A percentile compares a stretch with the other conserved stretches of the same genome.
These are phyloP conservation scores for Eremobia ochroleuca DNA, from an alignment of 2,888 invertebrate species.

Conservation along the genomic window DNA sequence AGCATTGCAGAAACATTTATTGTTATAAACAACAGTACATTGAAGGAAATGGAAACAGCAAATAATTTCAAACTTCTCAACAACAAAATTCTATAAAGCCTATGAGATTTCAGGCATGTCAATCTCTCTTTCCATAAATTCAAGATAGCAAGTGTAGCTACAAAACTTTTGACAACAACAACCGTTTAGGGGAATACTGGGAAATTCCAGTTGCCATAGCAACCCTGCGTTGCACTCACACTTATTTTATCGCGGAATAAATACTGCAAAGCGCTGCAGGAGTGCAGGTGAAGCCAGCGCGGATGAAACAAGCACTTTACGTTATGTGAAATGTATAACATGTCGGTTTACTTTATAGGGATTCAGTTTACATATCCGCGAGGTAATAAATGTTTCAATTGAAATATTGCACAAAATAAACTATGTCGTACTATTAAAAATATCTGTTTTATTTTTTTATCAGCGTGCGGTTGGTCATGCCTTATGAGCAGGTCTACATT, in stretches of 20 bases:
- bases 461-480: neutral
- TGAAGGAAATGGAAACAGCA: constrained; percentile 12
- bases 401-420: constrained; percentile 45
- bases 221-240: constrained; percentile 40
- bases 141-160: constrained; percentile 25
- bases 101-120: constrained; percentile 36
- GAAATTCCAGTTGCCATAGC: constrained; percentile 33
- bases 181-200: constrained; percentile 21
- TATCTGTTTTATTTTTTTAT: constrained; percentile 25
- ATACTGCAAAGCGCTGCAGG: constrained; percentile 53
- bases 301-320: constrained; percentile 54
- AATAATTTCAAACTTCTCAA: constrained; percentile 22
- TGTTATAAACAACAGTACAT: constrained; percentile 1
- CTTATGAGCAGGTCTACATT: neutral
- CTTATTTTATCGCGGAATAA: constrained; percentile 57
- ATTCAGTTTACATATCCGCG: constrained; percentile 53
- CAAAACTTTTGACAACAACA: constrained; percentile 36
- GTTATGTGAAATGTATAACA: constrained; percentile 44
- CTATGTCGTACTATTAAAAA: constrained; percentile 8
- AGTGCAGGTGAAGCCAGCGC: constrained; percentile 44
- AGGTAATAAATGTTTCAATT: constrained; percentile 49
- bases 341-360: constrained; percentile 37
- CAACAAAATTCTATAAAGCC: constrained; percentile 23
- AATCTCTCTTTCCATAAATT: constrained; percentile 31
- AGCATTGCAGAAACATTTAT: neutral